phyloP scores from a whole-genome alignment of 2,113 vertebrate species.

The Ceyx melanurus region DNA sequence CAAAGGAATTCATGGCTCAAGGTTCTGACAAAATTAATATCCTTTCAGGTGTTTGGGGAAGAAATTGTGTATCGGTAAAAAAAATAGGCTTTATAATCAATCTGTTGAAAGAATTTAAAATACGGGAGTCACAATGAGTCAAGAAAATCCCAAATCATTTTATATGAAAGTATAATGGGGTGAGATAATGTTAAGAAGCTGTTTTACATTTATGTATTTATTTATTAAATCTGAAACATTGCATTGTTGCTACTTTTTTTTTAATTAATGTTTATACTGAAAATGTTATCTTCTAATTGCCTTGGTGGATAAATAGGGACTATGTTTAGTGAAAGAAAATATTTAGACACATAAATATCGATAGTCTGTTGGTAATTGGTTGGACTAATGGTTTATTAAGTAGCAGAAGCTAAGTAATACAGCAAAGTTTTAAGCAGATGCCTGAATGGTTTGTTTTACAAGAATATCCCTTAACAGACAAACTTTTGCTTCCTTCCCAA shows the following conservation, averaged over 20 bases:
- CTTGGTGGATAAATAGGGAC: neutral
- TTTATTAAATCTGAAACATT: neutral
- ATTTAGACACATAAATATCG: neutral
- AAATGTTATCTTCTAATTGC: neutral
- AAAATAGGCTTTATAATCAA: neutral
- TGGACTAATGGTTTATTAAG: neutral
- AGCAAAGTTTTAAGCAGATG: neutral
- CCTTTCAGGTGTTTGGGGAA: neutral
- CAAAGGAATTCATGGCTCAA: slow-evolving; percentile 5
- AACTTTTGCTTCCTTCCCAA: neutral
- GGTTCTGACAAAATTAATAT: neutral
- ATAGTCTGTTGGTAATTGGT: neutral
- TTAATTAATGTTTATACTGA: neutral
- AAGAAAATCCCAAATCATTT: neutral
- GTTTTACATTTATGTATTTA: too few relatives aligned
- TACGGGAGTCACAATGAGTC: neutral
- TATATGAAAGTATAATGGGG: neutral
- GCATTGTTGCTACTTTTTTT: neutral
- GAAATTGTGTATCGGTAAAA: neutral
- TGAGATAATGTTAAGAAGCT: neutral
- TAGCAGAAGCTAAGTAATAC: neutral
- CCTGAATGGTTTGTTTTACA: neutral
- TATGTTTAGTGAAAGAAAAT: neutral
- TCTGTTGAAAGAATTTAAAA: neutral
- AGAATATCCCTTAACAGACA: neutral